Conservation (phyloP, 2,888 invertebrate genomes). For the Diarsia dahlii region DNA sequence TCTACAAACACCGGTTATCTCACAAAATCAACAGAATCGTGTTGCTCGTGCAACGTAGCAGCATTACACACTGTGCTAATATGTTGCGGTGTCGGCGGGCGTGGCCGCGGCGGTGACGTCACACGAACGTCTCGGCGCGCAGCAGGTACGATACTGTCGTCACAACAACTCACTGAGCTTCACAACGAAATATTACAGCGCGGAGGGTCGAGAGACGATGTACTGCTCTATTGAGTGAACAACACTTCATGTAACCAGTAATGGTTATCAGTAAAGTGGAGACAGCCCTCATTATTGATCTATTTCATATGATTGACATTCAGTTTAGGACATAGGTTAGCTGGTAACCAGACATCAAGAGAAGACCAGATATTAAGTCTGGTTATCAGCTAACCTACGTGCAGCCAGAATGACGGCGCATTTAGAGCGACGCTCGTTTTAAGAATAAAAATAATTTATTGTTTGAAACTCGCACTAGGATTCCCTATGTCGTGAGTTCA, state of each 20-base stretch:
- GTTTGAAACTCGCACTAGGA: no score
- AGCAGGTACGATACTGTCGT: conserved; percentile 2
- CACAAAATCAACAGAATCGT: background rate
- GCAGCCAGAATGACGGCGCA: background rate
- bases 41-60: background rate
- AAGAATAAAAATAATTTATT: no score
- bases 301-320: background rate
- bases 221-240: no score
- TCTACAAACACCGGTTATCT: background rate
- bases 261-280: no score
- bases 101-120: conserved; percentile 30
- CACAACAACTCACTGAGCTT: background rate
- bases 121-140: conserved; percentile 51
- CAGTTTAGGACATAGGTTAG: no score
- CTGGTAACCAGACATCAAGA: no score
- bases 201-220: background rate
- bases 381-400: no score
- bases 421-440: no score
- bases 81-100: background rate
- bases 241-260: no score
- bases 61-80: background rate
- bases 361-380: no score
- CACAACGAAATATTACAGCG: background rate
- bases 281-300: no score
- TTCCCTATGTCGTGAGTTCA: no score